Evolutionary conservation across 2,888 invertebrate genomes (phyloP).

Genomic region (Harpagoxenus sublaevis): DNA sequence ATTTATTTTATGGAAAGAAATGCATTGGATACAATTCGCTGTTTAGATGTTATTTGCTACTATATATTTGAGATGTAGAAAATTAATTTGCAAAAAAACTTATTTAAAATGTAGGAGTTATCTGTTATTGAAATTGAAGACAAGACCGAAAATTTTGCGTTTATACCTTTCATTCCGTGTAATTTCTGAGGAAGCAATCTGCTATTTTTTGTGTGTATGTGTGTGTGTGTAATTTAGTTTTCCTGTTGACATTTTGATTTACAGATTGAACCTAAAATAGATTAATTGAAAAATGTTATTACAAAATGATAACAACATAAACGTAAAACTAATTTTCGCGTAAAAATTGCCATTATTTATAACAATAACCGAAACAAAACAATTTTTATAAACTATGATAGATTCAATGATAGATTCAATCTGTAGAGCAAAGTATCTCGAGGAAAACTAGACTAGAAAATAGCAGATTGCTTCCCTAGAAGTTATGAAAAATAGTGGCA

Average conservation of each 20-base stretch:
- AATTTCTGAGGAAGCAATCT: neutral
- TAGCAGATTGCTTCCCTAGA: neutral
- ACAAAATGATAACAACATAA: neutral
- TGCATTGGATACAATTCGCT: neutral
- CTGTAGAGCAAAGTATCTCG: neutral
- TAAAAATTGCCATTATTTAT: neutral
- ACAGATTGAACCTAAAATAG: neutral
- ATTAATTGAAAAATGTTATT: neutral
- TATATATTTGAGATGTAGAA: too few relatives aligned
- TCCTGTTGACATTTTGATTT: neutral
- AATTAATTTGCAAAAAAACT: too few relatives aligned
- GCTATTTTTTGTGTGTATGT: neutral
- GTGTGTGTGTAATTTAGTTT: neutral
- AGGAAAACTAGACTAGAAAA: neutral
- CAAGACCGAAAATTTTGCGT: too few relatives aligned
- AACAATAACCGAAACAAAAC: neutral
- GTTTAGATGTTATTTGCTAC: too few relatives aligned
- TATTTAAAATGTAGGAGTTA: too few relatives aligned
- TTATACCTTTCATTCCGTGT: too few relatives aligned
- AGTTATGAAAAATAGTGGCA: neutral
- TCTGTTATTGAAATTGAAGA: too few relatives aligned
- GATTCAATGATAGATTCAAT: neutral
- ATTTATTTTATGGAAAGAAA: neutral
- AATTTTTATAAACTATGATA: neutral
- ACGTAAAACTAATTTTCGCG: neutral